A percentile compares a stretch with the other conserved stretches of the same genome.
These are phyloP conservation scores for Nestor notabilis DNA, from an alignment of 2,113 vertebrate genomes.

Conservation along the genomic window DNA sequence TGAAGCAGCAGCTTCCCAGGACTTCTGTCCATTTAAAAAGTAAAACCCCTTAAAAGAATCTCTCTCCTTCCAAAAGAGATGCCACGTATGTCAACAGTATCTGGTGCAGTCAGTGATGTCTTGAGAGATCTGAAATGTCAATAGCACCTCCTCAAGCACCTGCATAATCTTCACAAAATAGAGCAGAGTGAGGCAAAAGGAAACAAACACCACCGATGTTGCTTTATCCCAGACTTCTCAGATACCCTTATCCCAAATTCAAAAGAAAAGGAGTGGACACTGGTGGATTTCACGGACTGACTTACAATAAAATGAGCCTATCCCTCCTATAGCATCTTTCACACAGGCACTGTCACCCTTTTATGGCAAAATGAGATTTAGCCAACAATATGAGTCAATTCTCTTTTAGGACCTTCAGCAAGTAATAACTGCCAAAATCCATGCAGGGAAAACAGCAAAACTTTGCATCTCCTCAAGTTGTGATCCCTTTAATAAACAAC, in stretches of 20 bases:
- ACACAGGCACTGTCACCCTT: not conserved
- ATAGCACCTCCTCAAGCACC: not conserved
- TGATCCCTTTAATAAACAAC: not conserved
- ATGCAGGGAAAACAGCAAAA: not conserved
- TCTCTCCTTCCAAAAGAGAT: not conserved
- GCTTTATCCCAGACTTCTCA: not conserved
- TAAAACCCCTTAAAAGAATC: not conserved
- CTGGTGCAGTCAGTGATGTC: not conserved
- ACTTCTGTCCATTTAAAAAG: not conserved
- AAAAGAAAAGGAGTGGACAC: not conserved
- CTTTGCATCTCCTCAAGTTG: not conserved
- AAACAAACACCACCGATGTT: not conserved
- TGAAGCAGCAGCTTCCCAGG: not conserved
- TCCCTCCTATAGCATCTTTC: not conserved
- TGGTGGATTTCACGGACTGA: not conserved
- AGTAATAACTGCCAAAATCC: not conserved
- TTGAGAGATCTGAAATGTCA: not conserved
- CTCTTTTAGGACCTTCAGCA: not conserved
- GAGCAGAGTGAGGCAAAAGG: not conserved
- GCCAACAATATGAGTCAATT: not conserved
- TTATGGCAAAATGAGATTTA: not conserved
- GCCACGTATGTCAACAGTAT: not conserved
- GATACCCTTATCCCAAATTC: not conserved
- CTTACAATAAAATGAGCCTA: not conserved
- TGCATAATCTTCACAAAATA: not conserved